A percentile compares a stretch with the other conserved stretches of the same genome.
Conservation (phyloP, 2,113 vertebrate genomes). For the Apodemus speciosus region DNA sequence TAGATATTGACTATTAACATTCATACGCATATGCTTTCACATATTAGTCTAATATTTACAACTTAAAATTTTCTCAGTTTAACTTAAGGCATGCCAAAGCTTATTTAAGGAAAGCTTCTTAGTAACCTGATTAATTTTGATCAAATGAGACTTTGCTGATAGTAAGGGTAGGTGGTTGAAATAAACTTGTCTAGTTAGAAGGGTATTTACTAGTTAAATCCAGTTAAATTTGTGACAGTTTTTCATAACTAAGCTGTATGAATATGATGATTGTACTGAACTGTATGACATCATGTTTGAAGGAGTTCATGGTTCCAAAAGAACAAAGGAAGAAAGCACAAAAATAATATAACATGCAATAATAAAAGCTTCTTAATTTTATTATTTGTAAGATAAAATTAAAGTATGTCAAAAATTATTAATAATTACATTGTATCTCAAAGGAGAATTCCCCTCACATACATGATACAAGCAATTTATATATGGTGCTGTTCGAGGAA, state of each 20-base stretch:
- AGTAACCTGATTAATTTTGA: background rate
- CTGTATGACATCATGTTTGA: background rate
- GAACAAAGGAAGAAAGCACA: background rate
- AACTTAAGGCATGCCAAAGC: background rate
- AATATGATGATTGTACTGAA: background rate
- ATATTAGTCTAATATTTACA: background rate
- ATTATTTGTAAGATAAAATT: background rate
- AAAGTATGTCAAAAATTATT: background rate
- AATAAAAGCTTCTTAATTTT: background rate
- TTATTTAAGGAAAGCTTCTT: background rate
- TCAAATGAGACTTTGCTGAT: background rate
- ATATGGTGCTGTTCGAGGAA: background rate
- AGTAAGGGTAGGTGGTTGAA: background rate
- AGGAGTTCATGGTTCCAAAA: background rate
- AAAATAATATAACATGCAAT: background rate
- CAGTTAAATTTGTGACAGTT: background rate
- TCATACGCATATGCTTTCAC: background rate
- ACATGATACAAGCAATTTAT: background rate
- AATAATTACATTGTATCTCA: background rate
- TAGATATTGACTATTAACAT: background rate
- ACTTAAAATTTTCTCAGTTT: background rate
- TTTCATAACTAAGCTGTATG: background rate
- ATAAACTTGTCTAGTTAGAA: conserved; percentile 1
- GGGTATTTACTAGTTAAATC: background rate
- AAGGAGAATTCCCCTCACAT: background rate